These are phyloP conservation scores for Gasterosteus nipponicus DNA, from an alignment of 2,113 vertebrate genomes.

Conservation along the genomic window DNA sequence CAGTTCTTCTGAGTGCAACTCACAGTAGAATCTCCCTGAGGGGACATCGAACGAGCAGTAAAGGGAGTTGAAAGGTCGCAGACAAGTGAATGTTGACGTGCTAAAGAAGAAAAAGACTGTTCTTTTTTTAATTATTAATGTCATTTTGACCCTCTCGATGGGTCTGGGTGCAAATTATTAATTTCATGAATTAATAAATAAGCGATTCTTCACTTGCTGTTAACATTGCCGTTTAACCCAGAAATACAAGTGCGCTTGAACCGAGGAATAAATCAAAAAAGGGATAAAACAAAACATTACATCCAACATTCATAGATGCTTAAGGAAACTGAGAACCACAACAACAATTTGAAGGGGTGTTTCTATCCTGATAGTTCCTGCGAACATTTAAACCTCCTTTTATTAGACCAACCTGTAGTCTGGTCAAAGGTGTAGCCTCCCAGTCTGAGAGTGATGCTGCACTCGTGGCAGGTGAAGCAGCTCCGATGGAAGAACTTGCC, in stretches of 20 bases:
- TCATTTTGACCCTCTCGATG: not conserved
- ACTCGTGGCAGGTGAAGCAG: conserved; percentile 89
- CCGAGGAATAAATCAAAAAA: not conserved
- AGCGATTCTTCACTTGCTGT: conserved; percentile 13
- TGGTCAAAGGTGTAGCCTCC: conserved; percentile 85
- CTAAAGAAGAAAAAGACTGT: conserved; percentile 2
- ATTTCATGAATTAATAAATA: conserved; percentile 56
- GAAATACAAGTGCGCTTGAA: conserved; percentile 1
- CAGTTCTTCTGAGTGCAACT: conserved; percentile 78
- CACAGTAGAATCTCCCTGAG: conserved; percentile 83
- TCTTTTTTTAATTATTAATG: conserved; percentile 49
- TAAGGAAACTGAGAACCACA: not conserved
- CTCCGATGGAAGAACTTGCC: conserved; percentile 92
- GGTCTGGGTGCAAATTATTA: conserved; percentile 51
- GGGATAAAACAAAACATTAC: not conserved
- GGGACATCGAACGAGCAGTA: conserved; percentile 37
- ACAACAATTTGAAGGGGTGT: not conserved
- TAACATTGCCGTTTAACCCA: conserved; percentile 14
- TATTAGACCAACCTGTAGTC: conserved; percentile 77
- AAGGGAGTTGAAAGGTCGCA: conserved; percentile 16
- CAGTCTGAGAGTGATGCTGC: conserved; percentile 85
- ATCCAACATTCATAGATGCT: not conserved
- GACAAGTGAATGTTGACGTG: conserved; percentile 1
- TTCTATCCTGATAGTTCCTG: not conserved
- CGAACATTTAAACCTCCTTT: not conserved